Evolutionary conservation across 2,797 vertebrate species (phyloP).

Genomic region (Notolabrus celidotus): DNA sequence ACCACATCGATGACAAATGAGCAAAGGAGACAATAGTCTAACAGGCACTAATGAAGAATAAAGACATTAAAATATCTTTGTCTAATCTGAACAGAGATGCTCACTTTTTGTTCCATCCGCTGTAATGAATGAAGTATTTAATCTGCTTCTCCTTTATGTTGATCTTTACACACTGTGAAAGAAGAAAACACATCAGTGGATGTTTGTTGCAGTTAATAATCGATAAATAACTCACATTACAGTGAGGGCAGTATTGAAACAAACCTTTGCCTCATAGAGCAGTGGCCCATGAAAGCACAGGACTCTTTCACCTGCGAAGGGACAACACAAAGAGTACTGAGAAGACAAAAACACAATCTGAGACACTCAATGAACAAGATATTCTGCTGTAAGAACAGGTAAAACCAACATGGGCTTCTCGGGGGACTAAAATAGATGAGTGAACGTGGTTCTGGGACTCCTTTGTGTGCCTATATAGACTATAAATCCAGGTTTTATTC

Average conservation of each 20-base stretch:
- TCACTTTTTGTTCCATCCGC: constrained; percentile 99
- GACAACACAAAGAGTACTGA: constrained; percentile 22
- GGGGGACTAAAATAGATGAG: not conserved
- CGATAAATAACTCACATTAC: not conserved
- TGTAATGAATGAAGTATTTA: constrained; percentile 99
- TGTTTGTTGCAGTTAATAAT: not conserved
- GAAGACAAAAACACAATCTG: not conserved
- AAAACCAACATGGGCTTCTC: not conserved
- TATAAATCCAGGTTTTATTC: not conserved
- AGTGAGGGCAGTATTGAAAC: constrained; percentile 32
- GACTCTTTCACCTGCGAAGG: constrained; percentile 94
- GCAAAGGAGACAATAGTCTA: not conserved
- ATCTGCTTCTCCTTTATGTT: constrained; percentile 99
- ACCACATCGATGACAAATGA: not conserved
- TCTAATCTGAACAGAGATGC: constrained; percentile 64
- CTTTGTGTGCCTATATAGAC: constrained; percentile 5
- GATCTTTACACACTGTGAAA: constrained; percentile 95
- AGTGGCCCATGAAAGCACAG: constrained; percentile 99
- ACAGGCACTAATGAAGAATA: no score
- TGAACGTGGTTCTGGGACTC: not conserved
- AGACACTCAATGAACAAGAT: not conserved
- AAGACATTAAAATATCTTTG: not conserved
- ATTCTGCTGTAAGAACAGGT: not conserved
- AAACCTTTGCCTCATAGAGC: constrained; percentile 99
- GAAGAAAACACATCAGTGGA: constrained; percentile 35